Conservation (phyloP, 37 sponge, comb jelly and placozoan genomes). For the Theonella swinhoei region DNA sequence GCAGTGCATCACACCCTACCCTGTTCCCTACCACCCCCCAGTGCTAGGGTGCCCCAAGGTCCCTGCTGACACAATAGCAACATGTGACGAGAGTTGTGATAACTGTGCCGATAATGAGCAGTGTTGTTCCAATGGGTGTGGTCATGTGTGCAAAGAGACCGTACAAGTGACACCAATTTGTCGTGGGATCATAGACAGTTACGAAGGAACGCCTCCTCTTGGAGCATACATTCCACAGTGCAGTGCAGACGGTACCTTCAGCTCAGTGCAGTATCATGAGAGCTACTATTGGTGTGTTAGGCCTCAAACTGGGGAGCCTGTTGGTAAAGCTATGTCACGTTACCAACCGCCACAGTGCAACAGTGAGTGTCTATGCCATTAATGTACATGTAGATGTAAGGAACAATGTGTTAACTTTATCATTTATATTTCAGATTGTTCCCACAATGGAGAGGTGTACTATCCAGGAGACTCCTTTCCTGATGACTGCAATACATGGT, state of each 20-base stretch:
- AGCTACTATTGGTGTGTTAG: slow-evolving; percentile 78
- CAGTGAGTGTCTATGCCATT: slow-evolving; percentile 19
- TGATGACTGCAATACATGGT: slow-evolving; percentile 20
- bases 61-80: slow-evolving; percentile 7
- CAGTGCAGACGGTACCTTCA: slow-evolving; percentile 40
- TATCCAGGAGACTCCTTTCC: slow-evolving; percentile 24
- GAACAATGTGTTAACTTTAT: neutral
- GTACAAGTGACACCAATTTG: slow-evolving; percentile 15
- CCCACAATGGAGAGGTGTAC: slow-evolving; percentile 14
- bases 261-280: slow-evolving; percentile 42
- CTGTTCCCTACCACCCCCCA: neutral
- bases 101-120: slow-evolving; percentile 3
- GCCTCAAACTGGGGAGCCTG: slow-evolving; percentile 36
- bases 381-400: neutral
- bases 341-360: slow-evolving; percentile 19
- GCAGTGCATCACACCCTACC: neutral
- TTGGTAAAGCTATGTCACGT: neutral
- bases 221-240: slow-evolving; percentile 59
- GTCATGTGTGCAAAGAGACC: slow-evolving; percentile 41
- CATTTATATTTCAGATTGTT: slow-evolving; percentile 37
- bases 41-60: neutral
- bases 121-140: slow-evolving; percentile 83
- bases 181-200: neutral
- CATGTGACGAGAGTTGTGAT: slow-evolving; percentile 23
- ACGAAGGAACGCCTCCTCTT: neutral